Base-by-base conservation (phyloP, 2,113 vertebrate genomes). In the Mola mola region DNA sequence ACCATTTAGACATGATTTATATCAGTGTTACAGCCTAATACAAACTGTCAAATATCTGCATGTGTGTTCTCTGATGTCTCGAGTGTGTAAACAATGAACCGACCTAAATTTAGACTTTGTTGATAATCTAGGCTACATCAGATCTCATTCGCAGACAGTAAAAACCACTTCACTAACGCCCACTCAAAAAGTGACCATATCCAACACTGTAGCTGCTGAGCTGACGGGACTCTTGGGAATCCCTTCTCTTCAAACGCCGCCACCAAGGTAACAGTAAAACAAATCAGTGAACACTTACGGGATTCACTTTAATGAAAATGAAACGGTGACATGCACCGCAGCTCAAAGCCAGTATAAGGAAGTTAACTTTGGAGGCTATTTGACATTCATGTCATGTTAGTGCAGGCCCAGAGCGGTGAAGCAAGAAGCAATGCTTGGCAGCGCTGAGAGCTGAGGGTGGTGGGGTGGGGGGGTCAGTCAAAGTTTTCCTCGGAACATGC, bases 351-450 rank as follows among this genome's bases (percentile, higher is more conserved):
- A 13, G 60, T 41, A 36, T 52, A 28, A 46, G 19, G 34, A 72
- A 64, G 64, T 62, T 26, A 53, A 81, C 48, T 61, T 62, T 19
- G 17, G 31, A 78, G 60, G 56, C 66, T 77, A 10, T 68, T 83
- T 84, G 80, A 79, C 70, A 85, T 84, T 79, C 79, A 68, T 49
- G 68, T 84, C 79, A 68, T 83, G 84, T 87, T 81, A 56, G 50
- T 72, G 71, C 84, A 86, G 50, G 75, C 75, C 64, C 73, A 34
- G 75, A 58, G 70, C 67, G 47, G 44, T 53, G 63, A 75, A 47
- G 82, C 60, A 59, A 12, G n/a, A 42, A 78, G 76, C 58, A 49
- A 53, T 3, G 48, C 56, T 56, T 49, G 56, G 63, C 65, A 73
- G 76, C 34, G 5, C 67, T 64, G 66, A 75, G 64, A 58, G 68